Evolutionary conservation across 2,888 invertebrate genomes (phyloP), one percentile per base, ranked within the genome.

Genomic region (Adelognathus sp.): DNA sequence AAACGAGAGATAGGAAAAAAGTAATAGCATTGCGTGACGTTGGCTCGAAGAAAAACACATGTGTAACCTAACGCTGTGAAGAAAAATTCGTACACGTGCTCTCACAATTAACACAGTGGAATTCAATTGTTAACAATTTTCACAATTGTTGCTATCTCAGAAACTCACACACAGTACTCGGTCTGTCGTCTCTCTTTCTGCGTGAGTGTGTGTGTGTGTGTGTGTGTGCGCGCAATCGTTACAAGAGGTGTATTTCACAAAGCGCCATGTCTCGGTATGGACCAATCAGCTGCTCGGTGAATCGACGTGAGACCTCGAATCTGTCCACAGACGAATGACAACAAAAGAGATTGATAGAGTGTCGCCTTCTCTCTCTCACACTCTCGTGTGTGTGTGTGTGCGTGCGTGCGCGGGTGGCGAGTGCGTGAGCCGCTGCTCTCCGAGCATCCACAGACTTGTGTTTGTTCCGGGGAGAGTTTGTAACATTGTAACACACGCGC

Each of bases 321-420:
- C 87, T 87, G 84, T 86, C 85, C 85, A 86, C 86, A 87, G 88
- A 84, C 89, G 90, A 90, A 90, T 90, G 90, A 90, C 90, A 90
- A 90, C 90, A 90, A 90, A 90, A 90, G 89, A 86, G 88, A 89
- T 88, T 86, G 85, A 87, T 86, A 88, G 87, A n/a, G 52, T 64
- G 52, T 29, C 41, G 27, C 27, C n/a, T 27, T 14, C 41, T 11
- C 7, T 9, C 21, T 50, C 50, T 21, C 50, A 11, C 21, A 18
- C 50, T n/a, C n/a, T n/a, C n/a, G n/a, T n/a, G n/a, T n/a, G n/a
- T n/a, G n/a, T n/a, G n/a, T n/a, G n/a, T n/a, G n/a, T n/a, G n/a
- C n/a, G n/a, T n/a, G n/a, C n/a, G n/a, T n/a, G n/a, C n/a, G n/a
- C n/a, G n/a, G n/a, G n/a, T n/a, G n/a, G n/a, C n/a, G n/a, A n/a